Base-by-base conservation (phyloP, 2,797 vertebrate species). In the Channallabes apus region DNA sequence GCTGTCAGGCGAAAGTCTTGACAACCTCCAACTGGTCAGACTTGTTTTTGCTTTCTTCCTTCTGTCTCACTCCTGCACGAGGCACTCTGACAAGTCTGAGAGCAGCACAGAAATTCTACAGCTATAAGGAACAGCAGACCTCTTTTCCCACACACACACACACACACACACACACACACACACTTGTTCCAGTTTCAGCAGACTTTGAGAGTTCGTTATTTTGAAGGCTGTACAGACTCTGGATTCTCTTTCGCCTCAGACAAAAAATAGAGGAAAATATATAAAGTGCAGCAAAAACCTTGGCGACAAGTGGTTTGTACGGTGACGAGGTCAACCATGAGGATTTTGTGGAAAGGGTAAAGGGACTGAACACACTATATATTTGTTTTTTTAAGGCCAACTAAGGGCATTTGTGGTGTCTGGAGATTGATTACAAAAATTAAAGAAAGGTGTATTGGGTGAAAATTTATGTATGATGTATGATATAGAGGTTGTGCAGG, bases 211-310 rank as follows among this genome's bases (percentile, higher is more conserved):
- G 35, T 75, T 75, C 61, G 54, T 86, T 86, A 89, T 75, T 46
- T 75, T 46, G 86, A 69, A 78, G 73, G 81, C 90, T 91, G 85
- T 82, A 78, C 85, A 84, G 85, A 76, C 85, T 86, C 86, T 90
- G 72, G 20, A 64, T 80, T 82, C 86, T 82, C 27, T 87, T 76
- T 88, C 71, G 82, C 83, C 80, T 77, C 77, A 77, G 82, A 38
- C 46, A 54, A 88, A 71, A 18, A 75, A 75, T 27, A 64, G 58
- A 64, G 9, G 35, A 20, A 59, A 73, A 27, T 59, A 61, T 82
- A 73, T 73, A 32, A 73, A 73, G 68, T 72, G 18, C 32, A 61
- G 59, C 61, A 51, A 46, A 80, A 27, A 27, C 29, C 61, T 64
- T 65, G 78, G 61, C 41, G 38, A 29, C 59, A 80, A 20, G n/a